Conservation (phyloP, 2,888 invertebrate species). For the Dermolepida albohirtum region DNA sequence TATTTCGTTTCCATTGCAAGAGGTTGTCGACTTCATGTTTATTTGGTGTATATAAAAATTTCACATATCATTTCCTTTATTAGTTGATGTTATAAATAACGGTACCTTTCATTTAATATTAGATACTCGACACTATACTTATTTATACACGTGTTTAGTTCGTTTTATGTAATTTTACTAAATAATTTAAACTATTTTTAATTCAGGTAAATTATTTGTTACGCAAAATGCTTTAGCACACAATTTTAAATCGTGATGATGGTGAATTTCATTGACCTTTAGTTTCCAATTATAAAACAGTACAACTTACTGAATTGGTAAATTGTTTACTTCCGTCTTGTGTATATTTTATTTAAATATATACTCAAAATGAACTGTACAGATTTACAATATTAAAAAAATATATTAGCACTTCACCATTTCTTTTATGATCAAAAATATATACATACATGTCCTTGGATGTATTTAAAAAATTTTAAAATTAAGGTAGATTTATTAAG, state of each 20-base stretch:
- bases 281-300: no score
- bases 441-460: no score
- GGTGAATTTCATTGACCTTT: background rate
- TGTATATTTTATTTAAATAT: no score
- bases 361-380: no score
- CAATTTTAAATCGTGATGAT: conserved; percentile 6
- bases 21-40: conserved; percentile 34
- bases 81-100: conserved; percentile 32
- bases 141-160: conserved; percentile 17
- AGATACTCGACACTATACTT: background rate
- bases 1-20: conserved; percentile 25
- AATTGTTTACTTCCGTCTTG: no score
- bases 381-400: no score
- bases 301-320: no score
- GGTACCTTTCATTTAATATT: conserved; percentile 12
- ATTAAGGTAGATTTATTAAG: no score
- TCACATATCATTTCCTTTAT: conserved; percentile 37
- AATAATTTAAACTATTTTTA: no score
- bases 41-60: conserved; percentile 19
- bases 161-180: background rate
- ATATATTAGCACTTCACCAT: no score
- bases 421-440: no score
- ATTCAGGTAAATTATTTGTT: conserved; percentile 2
- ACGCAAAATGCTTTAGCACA: conserved; percentile 10
- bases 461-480: no score